Evolutionary conservation across 2,113 vertebrate genomes (phyloP).

Genomic region (Nematolebias whitei): DNA sequence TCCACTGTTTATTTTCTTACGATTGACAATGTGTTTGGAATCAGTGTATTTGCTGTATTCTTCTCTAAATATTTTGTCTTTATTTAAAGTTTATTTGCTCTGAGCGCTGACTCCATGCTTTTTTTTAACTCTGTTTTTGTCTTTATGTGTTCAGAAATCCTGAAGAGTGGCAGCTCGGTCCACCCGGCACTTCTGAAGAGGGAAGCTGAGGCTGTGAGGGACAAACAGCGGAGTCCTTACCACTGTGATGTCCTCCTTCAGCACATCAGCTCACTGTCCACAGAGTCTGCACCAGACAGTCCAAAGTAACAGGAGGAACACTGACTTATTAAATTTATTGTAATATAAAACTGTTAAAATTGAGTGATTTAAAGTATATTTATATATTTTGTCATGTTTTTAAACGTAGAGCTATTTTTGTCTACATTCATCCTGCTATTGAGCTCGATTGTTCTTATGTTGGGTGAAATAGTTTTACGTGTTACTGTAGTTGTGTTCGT

Average conservation of each 20-base stretch:
- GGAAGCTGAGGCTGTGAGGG: constrained; percentile 81
- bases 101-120: not conserved
- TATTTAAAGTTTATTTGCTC: not conserved
- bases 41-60: no score
- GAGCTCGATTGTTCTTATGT: constrained; percentile 15
- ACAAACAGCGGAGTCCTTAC: constrained; percentile 83
- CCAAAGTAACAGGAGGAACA: not conserved
- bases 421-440: not conserved
- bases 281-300: not conserved
- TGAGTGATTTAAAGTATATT: not conserved
- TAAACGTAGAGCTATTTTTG: not conserved
- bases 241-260: constrained; percentile 86
- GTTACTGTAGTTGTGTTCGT: constrained; percentile 1
- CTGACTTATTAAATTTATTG: not conserved
- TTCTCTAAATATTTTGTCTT: no score
- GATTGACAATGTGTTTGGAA: no score
- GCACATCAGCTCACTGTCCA: constrained; percentile 67
- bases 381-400: not conserved
- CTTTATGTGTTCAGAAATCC: constrained; percentile 78
- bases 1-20: no score
- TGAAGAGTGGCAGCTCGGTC: constrained; percentile 84
- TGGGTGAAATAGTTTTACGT: not conserved
- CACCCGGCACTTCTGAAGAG: constrained; percentile 79
- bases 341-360: not conserved
- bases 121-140: not conserved